These are phyloP conservation scores for Chionoecetes opilio DNA, from an alignment of 1,140 invertebrate genomes.

Conservation along the genomic window DNA sequence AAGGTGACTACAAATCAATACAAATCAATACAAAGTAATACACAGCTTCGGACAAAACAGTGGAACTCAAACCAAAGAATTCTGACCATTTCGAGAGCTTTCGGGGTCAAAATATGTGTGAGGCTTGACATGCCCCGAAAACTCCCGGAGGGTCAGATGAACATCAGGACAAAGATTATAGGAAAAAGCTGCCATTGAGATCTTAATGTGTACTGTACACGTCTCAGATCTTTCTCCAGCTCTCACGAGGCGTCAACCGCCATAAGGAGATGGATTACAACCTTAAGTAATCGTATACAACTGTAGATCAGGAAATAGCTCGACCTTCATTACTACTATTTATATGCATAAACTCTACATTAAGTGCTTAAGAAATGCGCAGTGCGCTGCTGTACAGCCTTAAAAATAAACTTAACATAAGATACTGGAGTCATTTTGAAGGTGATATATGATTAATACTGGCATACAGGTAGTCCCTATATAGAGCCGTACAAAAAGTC, in stretches of 20 bases:
- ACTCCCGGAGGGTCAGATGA: background rate
- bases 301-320: background rate
- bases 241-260: background rate
- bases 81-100: background rate
- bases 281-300: constrained; percentile 19
- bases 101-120: background rate
- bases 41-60: background rate
- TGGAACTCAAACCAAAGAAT: background rate
- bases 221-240: constrained; percentile 27
- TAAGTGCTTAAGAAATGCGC: background rate
- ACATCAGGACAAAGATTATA: background rate
- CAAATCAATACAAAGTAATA: background rate
- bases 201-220: background rate
- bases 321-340: too few relatives aligned
- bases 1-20: background rate
- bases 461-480: constrained; percentile 10
- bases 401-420: constrained; percentile 13
- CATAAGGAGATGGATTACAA: background rate
- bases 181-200: constrained; percentile 14
- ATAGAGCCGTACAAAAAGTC: background rate
- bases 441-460: background rate
- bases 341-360: too few relatives aligned
- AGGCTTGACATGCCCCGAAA: background rate
- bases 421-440: background rate
- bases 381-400: background rate